Evolutionary conservation across 2,113 vertebrate species (phyloP).

Genomic region (human (Homo sapiens)): GRCh38 chr2:165620001-165620500

Average conservation of each 20-base stretch:
- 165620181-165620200: background rate
- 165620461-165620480: constrained; percentile 14
- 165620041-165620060: background rate
- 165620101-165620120: background rate
- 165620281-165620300: background rate
- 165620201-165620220: background rate
- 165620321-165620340: background rate
- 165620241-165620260: background rate
- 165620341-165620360: background rate
- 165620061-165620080: background rate
- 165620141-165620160: background rate
- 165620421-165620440: background rate
- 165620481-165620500: background rate
- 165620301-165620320: background rate
- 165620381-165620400: background rate
- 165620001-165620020: background rate
- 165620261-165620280: background rate
- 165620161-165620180: background rate
- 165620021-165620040: constrained; percentile 17
- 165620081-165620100: background rate
- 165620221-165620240: background rate
- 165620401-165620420: background rate
- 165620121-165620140: background rate
- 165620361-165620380: background rate
- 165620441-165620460: background rate